These are phyloP conservation scores for Platorchestia sp. DNA, from an alignment of 1,140 invertebrate genomes.

Conservation along the genomic window DNA sequence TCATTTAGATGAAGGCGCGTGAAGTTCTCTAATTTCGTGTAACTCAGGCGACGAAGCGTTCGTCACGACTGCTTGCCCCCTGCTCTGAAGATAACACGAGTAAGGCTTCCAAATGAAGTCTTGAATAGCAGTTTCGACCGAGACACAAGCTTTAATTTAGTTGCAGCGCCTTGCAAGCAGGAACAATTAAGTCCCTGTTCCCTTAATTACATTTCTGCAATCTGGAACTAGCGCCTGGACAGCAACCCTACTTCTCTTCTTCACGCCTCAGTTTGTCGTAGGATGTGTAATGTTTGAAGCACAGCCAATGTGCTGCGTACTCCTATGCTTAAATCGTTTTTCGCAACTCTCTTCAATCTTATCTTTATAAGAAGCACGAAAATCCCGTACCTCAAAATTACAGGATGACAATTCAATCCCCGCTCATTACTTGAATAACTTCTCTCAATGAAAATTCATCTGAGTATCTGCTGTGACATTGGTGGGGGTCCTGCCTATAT, in stretches of 20 bases:
- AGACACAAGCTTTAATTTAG: slow-evolving; percentile 13
- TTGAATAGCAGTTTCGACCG: not conserved
- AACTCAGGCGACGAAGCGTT: not conserved
- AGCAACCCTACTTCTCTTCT: not conserved
- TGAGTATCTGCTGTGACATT: too few relatives aligned
- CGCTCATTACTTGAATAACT: too few relatives aligned
- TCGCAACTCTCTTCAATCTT: not conserved
- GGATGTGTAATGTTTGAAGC: not conserved
- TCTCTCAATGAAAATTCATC: too few relatives aligned
- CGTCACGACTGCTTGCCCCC: not conserved
- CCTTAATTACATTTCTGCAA: slow-evolving; percentile 38
- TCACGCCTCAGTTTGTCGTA: not conserved
- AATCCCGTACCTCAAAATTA: not conserved
- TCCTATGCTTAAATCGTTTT: not conserved
- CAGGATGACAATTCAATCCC: too few relatives aligned
- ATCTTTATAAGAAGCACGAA: not conserved
- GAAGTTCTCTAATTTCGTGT: not conserved
- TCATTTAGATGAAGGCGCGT: not conserved
- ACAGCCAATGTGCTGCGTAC: not conserved
- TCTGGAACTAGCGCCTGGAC: not conserved
- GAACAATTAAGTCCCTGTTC: slow-evolving; percentile 35
- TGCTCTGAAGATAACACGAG: not conserved
- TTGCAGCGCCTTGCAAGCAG: not conserved
- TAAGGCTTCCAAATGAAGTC: not conserved
- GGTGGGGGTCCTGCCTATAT: too few relatives aligned